Base-by-base conservation (phyloP, 2,888 invertebrate genomes). In the Andrena bicolor region DNA sequence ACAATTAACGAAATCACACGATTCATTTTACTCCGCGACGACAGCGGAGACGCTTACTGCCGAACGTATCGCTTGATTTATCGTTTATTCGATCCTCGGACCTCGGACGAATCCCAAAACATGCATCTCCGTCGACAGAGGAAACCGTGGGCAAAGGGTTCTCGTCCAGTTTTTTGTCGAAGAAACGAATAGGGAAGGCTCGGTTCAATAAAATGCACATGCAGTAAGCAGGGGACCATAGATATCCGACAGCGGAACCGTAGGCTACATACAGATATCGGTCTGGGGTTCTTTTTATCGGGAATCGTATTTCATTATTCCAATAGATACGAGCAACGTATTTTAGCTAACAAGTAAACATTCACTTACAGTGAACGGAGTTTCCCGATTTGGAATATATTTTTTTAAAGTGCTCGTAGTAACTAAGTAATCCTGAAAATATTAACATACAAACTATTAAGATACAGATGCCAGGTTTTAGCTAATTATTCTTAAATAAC, bases 1-100 rank as follows among this genome's bases (percentile, higher is more conserved):
- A 51, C 63, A 58, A 32, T 65, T 68, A 68, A 69, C 66, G 60
- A 68, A 61, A 75, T 35, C 66, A 10, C 48, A 7, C n/a, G 48
- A 35, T 68, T 49, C 60, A 49, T 51, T 66, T 75, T n/a, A 16
- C n/a, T 28, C 2, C 41, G 3, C 10, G 1, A 48, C 23, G 32
- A 30, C 51, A 26, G 16, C 26, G 1, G 10, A 8, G 20, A 66
- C 73, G 28, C 13, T 63, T 23, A 32, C 61, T 63, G n/a, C 1
- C 41, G 35, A 53, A 60, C 8, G 28, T 10, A 5, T 30, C 20
- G 20, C 13, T n/a, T 41, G 63, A 70, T 71, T 32, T 56, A 76
- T 70, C 76, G 23, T n/a, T 10, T 48, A 48, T 53, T 76, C 63
- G 65, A 41, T 2, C n/a, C n/a, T 26, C 6, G 6, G 20, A 6